phyloP scores from a whole-genome alignment of 2,113 vertebrate species.

The Alexandromys fortis region DNA sequence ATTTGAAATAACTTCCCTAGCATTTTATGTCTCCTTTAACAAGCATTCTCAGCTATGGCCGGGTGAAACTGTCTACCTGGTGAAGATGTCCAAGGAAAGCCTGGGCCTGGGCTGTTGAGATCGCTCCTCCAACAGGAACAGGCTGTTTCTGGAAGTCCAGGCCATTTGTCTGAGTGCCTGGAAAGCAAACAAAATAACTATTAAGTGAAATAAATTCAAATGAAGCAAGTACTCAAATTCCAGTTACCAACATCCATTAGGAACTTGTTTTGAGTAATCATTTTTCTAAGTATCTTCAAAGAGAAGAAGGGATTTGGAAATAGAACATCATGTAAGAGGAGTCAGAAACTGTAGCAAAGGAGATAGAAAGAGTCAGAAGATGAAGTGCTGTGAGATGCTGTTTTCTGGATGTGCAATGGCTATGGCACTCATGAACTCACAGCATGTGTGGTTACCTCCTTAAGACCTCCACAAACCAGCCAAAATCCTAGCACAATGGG shows the following conservation, averaged over 20 bases:
- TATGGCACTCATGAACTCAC: background rate
- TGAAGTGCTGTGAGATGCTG: background rate
- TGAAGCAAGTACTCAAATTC: background rate
- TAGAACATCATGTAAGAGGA: background rate
- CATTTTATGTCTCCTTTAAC: fast-evolving
- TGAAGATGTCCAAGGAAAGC: slow-evolving; percentile 96
- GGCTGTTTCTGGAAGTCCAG: slow-evolving; percentile 98
- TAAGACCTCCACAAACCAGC: background rate
- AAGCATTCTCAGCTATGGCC: background rate
- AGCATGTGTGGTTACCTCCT: background rate
- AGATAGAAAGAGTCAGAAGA: background rate
- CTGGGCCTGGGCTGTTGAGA: slow-evolving; percentile 98
- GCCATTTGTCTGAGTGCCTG: slow-evolving; percentile 97
- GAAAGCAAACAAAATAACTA: slow-evolving; percentile 67
- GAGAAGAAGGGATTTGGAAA: background rate
- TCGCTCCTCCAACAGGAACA: slow-evolving; percentile 93
- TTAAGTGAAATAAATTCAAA: slow-evolving; percentile 5
- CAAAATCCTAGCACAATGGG: background rate
- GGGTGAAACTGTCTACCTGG: slow-evolving; percentile 89
- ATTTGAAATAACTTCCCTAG: background rate
- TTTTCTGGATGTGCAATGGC: background rate
- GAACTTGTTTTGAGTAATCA: background rate
- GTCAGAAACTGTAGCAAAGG: background rate
- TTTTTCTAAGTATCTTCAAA: background rate
- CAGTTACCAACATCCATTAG: background rate